Evolutionary conservation across 2,888 invertebrate genomes (phyloP), one percentile per base, ranked within the genome.

Genomic region (Coenonympha glycerion): DNA sequence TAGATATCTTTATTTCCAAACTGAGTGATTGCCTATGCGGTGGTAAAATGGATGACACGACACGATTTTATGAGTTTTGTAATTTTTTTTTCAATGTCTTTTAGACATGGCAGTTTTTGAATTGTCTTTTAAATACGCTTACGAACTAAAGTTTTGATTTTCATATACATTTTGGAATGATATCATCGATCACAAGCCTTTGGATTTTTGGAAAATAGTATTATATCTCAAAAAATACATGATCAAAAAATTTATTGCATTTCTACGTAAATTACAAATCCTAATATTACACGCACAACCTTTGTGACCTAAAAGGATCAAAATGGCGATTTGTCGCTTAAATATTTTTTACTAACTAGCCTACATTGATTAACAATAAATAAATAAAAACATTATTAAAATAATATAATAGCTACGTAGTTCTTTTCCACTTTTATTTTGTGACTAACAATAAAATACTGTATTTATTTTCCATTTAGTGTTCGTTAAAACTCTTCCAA

Each of bases 161-260:
- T 31, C 15, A 3, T 37, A 11, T 40, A 51, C 13, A 47, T 39
- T 77, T 77, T 83, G 84, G 84, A 85, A 84, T 83, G 79, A 71
- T 76, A 75, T 69, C 49, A 56, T 68, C 58, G 57, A 73, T 83
- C 84, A 85, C 84, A 84, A 84, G 82, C 82, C 84, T 84, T 84
- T 39, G 36, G 53, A 44, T 55, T 57, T 58, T 57, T 58, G 46
- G 52, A 24, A 47, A 41, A 49, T 41, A 15, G n/a, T 39, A n/a
- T n/a, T n/a, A n/a, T n/a, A n/a, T n/a, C n/a, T n/a, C n/a, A n/a
- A n/a, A n/a, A n/a, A n/a, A n/a, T n/a, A n/a, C n/a, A n/a, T n/a
- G n/a, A n/a, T n/a, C n/a, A n/a, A n/a, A n/a, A n/a, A n/a, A n/a
- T n/a, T n/a, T n/a, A n/a, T n/a, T n/a, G n/a, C n/a, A n/a, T 30